phyloP scores from a whole-genome alignment of 2,888 invertebrate species.

The Acanthoscelides obtectus region DNA sequence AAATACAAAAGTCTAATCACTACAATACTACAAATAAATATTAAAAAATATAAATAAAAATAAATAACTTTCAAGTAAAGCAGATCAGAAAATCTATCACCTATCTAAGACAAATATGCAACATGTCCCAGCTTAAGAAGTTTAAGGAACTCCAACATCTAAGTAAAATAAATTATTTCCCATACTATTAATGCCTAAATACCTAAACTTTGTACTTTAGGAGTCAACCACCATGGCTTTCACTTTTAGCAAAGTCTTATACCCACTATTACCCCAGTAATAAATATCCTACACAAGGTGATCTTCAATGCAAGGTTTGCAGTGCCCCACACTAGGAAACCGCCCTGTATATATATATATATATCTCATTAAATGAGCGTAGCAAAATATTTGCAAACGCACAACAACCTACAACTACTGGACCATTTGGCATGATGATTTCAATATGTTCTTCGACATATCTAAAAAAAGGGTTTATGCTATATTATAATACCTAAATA shows the following conservation, averaged over 20 bases:
- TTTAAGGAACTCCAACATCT: background rate
- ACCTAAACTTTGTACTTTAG: background rate
- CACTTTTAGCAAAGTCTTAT: background rate
- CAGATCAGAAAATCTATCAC: background rate
- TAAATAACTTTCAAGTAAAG: background rate
- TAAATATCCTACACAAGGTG: no score
- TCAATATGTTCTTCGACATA: no score
- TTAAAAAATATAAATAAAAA: background rate
- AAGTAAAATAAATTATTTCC: background rate
- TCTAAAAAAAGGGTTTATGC: no score
- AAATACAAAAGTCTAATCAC: no score
- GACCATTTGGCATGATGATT: no score
- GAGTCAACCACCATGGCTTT: background rate
- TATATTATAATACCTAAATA: no score
- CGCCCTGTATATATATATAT: no score
- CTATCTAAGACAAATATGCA: background rate
- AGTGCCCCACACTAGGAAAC: no score
- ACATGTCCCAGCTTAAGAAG: background rate
- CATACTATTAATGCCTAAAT: background rate
- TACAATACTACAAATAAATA: background rate
- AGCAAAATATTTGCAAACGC: no score
- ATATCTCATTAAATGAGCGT: no score
- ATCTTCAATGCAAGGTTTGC: no score
- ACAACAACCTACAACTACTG: no score
- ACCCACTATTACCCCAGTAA: background rate